Percentiles rank a stretch among this genome's conserved stretches.
Conservation (phyloP, 30 jellyfish, hydroid and myxozoan genomes). For the Calvadosia cruxmelitensis region DNA sequence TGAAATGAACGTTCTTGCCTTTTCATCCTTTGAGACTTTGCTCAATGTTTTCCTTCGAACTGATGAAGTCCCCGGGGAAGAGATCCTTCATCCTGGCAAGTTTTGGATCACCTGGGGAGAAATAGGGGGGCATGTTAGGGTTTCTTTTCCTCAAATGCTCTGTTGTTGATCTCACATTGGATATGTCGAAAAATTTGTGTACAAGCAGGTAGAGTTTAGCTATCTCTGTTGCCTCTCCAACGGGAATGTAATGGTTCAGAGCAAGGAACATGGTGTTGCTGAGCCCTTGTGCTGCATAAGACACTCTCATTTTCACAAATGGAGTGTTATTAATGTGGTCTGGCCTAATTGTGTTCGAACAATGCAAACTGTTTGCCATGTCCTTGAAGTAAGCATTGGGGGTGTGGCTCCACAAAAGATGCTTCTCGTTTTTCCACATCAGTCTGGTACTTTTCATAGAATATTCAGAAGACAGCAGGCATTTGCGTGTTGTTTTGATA, state of each 20-base stretch:
- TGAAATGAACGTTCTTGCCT: neutral
- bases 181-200: neutral
- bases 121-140: neutral
- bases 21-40: neutral
- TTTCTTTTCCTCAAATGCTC: neutral
- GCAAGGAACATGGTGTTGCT: neutral
- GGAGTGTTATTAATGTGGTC: neutral
- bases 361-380: neutral
- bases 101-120: neutral
- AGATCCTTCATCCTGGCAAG: neutral
- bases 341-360: neutral
- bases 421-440: neutral
- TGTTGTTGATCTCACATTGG: neutral
- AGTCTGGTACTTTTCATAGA: neutral
- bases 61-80: neutral
- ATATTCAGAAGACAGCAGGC: neutral
- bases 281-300: neutral
- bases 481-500: neutral
- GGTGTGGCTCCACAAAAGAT: neutral
- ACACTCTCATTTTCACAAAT: neutral
- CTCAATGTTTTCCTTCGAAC: neutral
- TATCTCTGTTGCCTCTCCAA: too few relatives aligned
- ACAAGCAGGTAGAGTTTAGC: too few relatives aligned
- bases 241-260: neutral
- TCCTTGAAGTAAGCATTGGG: neutral